Conservation (phyloP, 2,888 invertebrate genomes). For the Lasioglossum marginatum region DNA sequence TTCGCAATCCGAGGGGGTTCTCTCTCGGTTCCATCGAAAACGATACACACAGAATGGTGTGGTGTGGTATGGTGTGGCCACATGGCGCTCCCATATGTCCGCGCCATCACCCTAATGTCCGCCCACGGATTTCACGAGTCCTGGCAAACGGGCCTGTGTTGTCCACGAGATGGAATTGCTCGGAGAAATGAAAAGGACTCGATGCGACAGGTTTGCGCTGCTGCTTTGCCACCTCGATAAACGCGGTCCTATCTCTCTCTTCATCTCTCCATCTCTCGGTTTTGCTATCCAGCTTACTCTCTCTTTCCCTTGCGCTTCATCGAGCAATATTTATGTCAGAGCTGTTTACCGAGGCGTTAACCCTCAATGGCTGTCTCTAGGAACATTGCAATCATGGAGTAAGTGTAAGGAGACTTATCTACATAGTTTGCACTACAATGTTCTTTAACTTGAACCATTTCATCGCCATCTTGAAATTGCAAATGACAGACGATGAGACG, state of each 20-base stretch:
- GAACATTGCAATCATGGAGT: neutral
- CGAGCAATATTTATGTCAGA: slow-evolving; percentile 23
- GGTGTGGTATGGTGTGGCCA: slow-evolving; percentile 79
- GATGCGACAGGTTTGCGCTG: slow-evolving; percentile 40
- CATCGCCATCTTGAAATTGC: no score
- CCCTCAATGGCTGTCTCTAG: slow-evolving; percentile 23
- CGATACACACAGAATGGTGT: slow-evolving; percentile 55
- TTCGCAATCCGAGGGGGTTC: slow-evolving; percentile 60
- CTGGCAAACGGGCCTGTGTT: slow-evolving; percentile 8
- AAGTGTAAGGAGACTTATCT: no score
- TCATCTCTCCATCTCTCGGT: neutral
- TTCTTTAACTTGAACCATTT: no score
- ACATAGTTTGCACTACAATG: no score
- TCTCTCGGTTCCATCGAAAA: slow-evolving; percentile 49
- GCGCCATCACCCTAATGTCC: slow-evolving; percentile 55
- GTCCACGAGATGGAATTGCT: slow-evolving; percentile 60
- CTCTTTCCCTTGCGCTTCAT: slow-evolving; percentile 1
- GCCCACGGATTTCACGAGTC: slow-evolving; percentile 13
- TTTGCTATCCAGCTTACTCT: neutral
- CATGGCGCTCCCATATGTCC: slow-evolving; percentile 84
- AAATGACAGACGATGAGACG: no score
- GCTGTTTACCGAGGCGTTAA: slow-evolving; percentile 68
- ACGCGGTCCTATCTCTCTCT: neutral
- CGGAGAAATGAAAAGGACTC: slow-evolving; percentile 36
- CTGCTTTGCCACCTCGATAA: slow-evolving; percentile 3